Conservation (phyloP, 64 coral and sea anemone species). For the Hydrozoanthus tunicans region DNA sequence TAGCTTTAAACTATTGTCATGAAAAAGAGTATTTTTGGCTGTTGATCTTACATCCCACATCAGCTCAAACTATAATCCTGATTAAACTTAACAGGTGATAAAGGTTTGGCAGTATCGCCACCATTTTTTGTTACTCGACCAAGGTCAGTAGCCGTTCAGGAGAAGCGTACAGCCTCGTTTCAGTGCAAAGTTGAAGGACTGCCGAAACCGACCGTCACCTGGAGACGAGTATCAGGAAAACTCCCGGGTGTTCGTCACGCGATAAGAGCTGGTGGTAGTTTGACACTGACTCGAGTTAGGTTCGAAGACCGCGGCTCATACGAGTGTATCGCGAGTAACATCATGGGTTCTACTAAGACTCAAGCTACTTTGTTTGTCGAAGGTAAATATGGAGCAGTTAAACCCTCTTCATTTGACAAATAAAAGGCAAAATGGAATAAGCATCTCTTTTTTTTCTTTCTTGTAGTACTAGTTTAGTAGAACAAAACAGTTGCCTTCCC, state of each 20-base stretch:
- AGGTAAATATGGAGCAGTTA: background rate
- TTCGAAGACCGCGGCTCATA: slow-evolving; percentile 10
- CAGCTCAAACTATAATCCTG: too few relatives aligned
- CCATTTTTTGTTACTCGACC: background rate
- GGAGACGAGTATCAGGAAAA: slow-evolving; percentile 13
- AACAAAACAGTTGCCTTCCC: too few relatives aligned
- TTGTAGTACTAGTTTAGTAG: too few relatives aligned
- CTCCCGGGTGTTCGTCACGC: background rate
- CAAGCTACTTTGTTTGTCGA: background rate
- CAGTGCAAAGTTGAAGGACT: slow-evolving; percentile 11
- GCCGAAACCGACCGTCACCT: background rate
- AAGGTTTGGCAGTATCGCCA: background rate
- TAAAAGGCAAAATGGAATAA: too few relatives aligned
- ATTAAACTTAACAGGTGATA: background rate
- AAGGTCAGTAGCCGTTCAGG: background rate
- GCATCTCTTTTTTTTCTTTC: too few relatives aligned
- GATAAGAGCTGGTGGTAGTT: slow-evolving; percentile 6
- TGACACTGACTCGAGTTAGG: background rate
- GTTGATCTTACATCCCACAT: too few relatives aligned
- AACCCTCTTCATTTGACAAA: too few relatives aligned
- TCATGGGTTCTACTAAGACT: slow-evolving; percentile 1
- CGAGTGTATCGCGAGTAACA: slow-evolving; percentile 33
- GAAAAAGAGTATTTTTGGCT: too few relatives aligned
- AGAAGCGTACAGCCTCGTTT: background rate
- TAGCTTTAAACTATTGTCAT: too few relatives aligned